These are phyloP conservation scores for Acridotheres tristis DNA, from an alignment of 2,797 vertebrate genomes.

Conservation along the genomic window DNA sequence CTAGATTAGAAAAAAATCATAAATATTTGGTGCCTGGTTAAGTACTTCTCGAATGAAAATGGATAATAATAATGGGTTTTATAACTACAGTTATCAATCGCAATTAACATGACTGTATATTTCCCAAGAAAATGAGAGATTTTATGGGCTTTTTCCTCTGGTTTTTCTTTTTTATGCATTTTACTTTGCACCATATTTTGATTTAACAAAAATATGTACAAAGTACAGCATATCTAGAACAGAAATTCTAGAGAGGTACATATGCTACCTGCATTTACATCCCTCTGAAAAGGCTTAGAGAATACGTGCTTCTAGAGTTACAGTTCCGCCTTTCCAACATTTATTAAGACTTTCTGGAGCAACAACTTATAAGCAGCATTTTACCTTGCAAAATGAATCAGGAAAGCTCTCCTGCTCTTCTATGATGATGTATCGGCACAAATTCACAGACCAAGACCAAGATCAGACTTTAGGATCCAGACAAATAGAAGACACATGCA, in stretches of 20 bases:
- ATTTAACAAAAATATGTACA: neutral
- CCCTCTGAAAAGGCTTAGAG: neutral
- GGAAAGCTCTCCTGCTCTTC: neutral
- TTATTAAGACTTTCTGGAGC: neutral
- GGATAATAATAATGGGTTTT: neutral
- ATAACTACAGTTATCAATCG: neutral
- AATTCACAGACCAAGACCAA: neutral
- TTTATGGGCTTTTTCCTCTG: neutral
- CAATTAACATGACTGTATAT: neutral
- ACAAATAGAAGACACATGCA: neutral
- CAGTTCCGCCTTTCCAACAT: neutral
- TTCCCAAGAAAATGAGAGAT: neutral
- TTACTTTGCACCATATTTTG: neutral
- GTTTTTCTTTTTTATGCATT: neutral
- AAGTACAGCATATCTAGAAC: neutral
- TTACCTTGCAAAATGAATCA: neutral
- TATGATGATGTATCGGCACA: neutral
- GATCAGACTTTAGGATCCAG: neutral
- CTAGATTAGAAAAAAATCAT: neutral
- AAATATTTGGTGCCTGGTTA: neutral
- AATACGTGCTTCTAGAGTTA: neutral
- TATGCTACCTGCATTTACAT: neutral
- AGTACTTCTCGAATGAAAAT: neutral
- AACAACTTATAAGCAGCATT: neutral
- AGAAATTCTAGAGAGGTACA: neutral